Conservation (phyloP, 2,888 invertebrate species). For the Marronus borbonicus region DNA sequence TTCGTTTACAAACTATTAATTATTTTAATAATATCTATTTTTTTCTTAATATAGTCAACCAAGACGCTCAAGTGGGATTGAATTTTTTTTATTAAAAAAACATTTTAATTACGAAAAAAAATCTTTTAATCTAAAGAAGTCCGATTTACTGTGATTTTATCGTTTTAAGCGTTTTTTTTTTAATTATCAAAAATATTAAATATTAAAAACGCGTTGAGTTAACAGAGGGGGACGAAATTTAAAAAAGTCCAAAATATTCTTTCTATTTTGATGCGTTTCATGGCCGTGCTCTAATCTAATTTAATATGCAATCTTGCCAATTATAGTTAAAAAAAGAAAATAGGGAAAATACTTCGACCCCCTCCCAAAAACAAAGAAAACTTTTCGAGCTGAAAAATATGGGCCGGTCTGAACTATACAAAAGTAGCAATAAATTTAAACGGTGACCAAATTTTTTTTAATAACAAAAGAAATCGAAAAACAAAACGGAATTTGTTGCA, state of each 20-base stretch:
- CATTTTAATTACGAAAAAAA: too few relatives aligned
- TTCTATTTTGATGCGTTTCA: too few relatives aligned
- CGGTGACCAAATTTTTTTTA: not conserved
- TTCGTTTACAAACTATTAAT: not conserved
- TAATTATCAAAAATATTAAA: not conserved
- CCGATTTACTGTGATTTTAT: conserved; percentile 14
- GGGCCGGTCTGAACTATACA: conserved; percentile 40
- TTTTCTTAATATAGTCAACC: too few relatives aligned
- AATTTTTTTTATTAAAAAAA: not conserved
- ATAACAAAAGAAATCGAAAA: conserved; percentile 27
- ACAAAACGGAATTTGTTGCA: conserved; percentile 56
- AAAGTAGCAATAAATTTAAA: conserved; percentile 45
- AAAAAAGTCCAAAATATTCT: too few relatives aligned
- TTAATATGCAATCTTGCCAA: not conserved
- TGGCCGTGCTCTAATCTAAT: too few relatives aligned
- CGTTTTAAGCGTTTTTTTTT: conserved; percentile 6
- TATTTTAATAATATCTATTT: not conserved
- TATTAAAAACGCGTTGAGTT: not conserved
- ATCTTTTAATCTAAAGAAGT: not conserved
- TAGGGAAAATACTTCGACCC: too few relatives aligned
- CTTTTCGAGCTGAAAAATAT: not conserved
- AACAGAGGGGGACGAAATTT: not conserved
- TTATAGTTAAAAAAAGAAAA: not conserved
- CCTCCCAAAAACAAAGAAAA: too few relatives aligned
- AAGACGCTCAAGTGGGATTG: not conserved